A percentile compares a stretch with the other conserved stretches of the same genome.
These are phyloP conservation scores for Probaryconus sp. DNA, from an alignment of 1,140 invertebrate species.

Conservation along the genomic window DNA sequence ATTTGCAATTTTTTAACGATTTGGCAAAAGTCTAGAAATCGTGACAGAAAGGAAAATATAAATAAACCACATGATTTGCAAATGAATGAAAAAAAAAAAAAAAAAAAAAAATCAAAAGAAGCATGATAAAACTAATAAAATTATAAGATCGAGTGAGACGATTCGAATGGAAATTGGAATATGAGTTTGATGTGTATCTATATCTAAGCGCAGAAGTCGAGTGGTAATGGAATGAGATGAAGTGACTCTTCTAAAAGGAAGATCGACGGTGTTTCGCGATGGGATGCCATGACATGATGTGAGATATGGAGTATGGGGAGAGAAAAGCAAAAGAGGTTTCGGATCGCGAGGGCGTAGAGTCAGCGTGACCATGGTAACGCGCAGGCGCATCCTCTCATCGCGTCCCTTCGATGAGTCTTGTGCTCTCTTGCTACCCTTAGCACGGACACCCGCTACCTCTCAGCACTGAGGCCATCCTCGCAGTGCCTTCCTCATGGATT, in stretches of 20 bases:
- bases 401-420: slow-evolving; percentile 31
- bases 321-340: slow-evolving; percentile 24
- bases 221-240: slow-evolving; percentile 53
- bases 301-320: slow-evolving; percentile 54
- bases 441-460: slow-evolving; percentile 23
- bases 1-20: too few species aligned
- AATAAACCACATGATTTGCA: too few species aligned
- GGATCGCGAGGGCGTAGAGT: slow-evolving; percentile 52
- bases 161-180: slow-evolving; percentile 32
- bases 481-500: slow-evolving; percentile 32
- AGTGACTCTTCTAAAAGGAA: slow-evolving; percentile 53
- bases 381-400: slow-evolving; percentile 50
- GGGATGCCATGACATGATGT: slow-evolving; percentile 55
- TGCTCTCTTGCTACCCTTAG: slow-evolving; percentile 26
- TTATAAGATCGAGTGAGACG: slow-evolving; percentile 16
- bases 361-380: slow-evolving; percentile 60
- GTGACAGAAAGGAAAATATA: too few species aligned
- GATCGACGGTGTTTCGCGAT: slow-evolving; percentile 54
- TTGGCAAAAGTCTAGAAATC: too few species aligned
- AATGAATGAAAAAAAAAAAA: too few species aligned
- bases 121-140: slow-evolving; percentile 22
- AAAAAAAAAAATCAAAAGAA: too few species aligned
- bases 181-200: slow-evolving; percentile 43
- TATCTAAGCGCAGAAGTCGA: slow-evolving; percentile 45
- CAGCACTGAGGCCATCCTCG: background rate